Evolutionary conservation across 1,140 invertebrate species (phyloP), one percentile per base, ranked within the genome.

Genomic region (Euborellia annulipes): DNA sequence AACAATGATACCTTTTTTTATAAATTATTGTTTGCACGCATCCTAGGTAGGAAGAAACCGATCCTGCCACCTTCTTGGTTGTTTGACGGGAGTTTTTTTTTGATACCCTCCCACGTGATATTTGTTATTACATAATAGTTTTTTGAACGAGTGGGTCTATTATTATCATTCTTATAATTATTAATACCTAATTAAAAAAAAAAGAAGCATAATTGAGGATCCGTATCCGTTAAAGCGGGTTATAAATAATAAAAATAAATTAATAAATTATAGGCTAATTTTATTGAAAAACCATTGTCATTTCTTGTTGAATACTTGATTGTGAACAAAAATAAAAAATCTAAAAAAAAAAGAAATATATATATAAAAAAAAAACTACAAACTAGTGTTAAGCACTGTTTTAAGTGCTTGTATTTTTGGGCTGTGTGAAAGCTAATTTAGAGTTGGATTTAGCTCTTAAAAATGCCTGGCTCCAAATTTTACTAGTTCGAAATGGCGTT

Each of bases 341-440:
- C 32, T 23, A 36, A 47, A 51, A 45, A 49, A 52, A 47, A 49
- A 50, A 38, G 46, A 51, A 45, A 49, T n/a, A n/a, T n/a, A n/a
- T n/a, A 27, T 27, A 47, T 48, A 18, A 37, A n/a, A 16, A 37
- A 18, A 16, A n/a, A 18, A 6, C 4, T 37, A n/a, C 22, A 39
- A 30, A 41, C 50, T 57, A 54, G 52, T 55, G 54, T 55, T 54
- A 46, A 52, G 55, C 55, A 57, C 55, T 57, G 55, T 57, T 57
- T 57, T 57, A 57, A 57, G 55, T 57, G 55, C 55, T 57, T 57
- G 47, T 49, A 49, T 46, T 57, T 54, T 51, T 55, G 55, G 55
- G 55, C 55, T 57, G 55, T 57, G 55, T 55, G 52, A 51, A 51
- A 50, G 49, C 48, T 54, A 48, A 55, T 14, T 27, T 48, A 48